Base-by-base conservation (phyloP, 2,797 vertebrate genomes). In the Apogon hyalosoma region DNA sequence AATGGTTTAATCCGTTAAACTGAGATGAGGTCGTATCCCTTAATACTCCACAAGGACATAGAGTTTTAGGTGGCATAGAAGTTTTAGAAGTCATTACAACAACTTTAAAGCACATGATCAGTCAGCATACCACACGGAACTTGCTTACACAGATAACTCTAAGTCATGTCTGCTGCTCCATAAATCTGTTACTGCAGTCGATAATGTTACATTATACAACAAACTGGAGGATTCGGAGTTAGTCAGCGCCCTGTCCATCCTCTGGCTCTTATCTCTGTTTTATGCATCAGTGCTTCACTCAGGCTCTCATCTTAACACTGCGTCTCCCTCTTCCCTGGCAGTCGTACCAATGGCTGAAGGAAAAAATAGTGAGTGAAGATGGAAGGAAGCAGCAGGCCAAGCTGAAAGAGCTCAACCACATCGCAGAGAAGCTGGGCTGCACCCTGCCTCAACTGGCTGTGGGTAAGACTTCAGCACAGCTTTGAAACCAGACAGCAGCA, bases 341-440 rank as follows among this genome's bases (percentile, higher is more conserved):
- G 98, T 96, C 98, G 33, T 99, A 99, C 86, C 98, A 99, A 91
- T 99, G 98, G 98, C 71, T 99, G 79, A 99, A 98, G 83, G 98
- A 99, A 82, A 97, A 98, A 86, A 99, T 99, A 63, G 77, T 96
- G 24, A 98, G 97, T 2, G 98, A 99, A 69, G 98, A 99, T 39
- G 98, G 98, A 47, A 93, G 96, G 50, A 98, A 96, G 83, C 98
- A 99, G 85, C 97, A 98, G 69, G 94, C 87, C 51, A 99, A 99
- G 85, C 92, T 99, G 56, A 98, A 98, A 76, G 97, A 99, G 85
- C 95, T 99, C 40, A 87, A 90, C 19, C 97, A 97, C 33, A 97
- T 99, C 1, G 95, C 97, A 0, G 97, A 97, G 89, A 96, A 96
- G 58, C 92, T 99, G n/a, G 93, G 95, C 55, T 99, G 98, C 87